A percentile compares a stretch with the other conserved stretches of the same genome.
Conservation (phyloP, 2,797 vertebrate species). For the Glossophaga mutica region DNA sequence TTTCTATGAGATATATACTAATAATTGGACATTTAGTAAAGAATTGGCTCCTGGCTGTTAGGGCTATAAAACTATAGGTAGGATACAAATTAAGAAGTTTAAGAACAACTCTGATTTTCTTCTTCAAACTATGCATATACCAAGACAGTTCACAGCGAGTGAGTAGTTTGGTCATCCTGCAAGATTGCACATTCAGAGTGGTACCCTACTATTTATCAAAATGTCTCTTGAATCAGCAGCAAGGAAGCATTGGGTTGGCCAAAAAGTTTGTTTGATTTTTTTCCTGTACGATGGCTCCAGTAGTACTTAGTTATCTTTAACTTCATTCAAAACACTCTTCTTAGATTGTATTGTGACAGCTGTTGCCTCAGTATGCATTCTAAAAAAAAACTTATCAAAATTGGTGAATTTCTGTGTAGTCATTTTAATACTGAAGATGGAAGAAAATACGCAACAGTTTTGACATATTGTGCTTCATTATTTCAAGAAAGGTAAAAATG, state of each 20-base stretch:
- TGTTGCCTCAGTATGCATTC: not conserved
- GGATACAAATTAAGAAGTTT: slow-evolving; percentile 12
- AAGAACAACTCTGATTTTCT: not conserved
- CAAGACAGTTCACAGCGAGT: not conserved
- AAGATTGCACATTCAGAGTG: not conserved
- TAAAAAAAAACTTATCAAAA: not conserved
- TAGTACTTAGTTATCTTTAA: not conserved
- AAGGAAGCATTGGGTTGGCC: not conserved
- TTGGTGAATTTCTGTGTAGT: not conserved
- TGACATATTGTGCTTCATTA: not conserved
- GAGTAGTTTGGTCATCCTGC: not conserved
- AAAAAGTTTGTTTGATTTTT: not conserved
- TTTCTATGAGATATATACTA: not conserved
- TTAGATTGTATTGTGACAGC: not conserved
- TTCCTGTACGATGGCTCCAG: not conserved
- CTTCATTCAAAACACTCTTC: not conserved
- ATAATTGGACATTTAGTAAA: not conserved
- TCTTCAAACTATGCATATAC: not conserved
- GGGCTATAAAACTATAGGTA: not conserved
- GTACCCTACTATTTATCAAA: slow-evolving; percentile 4
- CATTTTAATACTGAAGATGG: not conserved
- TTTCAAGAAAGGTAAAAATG: not conserved
- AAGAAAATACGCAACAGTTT: not conserved
- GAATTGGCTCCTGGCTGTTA: not conserved
- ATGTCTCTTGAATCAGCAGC: not conserved